Evolutionary conservation across 1,140 invertebrate species (phyloP).

Genomic region (Adoxophyes honmai): DNA sequence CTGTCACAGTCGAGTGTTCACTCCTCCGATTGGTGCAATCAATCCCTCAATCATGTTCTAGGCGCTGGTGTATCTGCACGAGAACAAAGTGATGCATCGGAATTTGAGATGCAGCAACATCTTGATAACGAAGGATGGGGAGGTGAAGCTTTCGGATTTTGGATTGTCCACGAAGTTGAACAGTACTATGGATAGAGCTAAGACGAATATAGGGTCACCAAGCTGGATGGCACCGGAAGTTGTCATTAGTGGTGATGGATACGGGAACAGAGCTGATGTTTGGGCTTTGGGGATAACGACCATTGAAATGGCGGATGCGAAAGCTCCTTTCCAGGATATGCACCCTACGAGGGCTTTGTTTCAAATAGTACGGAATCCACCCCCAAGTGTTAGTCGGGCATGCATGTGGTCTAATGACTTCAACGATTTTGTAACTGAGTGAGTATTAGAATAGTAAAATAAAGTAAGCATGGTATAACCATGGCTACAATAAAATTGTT

Average conservation of each 20-base stretch:
- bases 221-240: conserved; percentile 96
- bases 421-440: conserved; percentile 91
- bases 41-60: conserved; percentile 59
- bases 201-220: conserved; percentile 90
- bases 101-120: conserved; percentile 93
- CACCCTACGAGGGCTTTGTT: conserved; percentile 92
- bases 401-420: conserved; percentile 88
- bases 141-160: conserved; percentile 91
- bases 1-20: conserved; percentile 45
- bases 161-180: conserved; percentile 89
- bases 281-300: conserved; percentile 95
- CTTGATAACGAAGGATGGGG: conserved; percentile 88
- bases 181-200: conserved; percentile 82
- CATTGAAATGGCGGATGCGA: conserved; percentile 93
- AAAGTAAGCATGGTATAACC: too few species aligned
- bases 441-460: conserved; percentile 43
- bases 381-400: conserved; percentile 84
- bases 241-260: conserved; percentile 63
- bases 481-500: too few species aligned
- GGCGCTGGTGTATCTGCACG: conserved; percentile 88
- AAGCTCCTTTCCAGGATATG: conserved; percentile 90
- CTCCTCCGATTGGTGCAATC: conserved; percentile 42
- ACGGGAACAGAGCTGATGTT: conserved; percentile 89
- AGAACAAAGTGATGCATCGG: conserved; percentile 91
- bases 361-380: conserved; percentile 92